Conservation (phyloP, 2,113 vertebrate species). For the Dermatemys mawii region DNA sequence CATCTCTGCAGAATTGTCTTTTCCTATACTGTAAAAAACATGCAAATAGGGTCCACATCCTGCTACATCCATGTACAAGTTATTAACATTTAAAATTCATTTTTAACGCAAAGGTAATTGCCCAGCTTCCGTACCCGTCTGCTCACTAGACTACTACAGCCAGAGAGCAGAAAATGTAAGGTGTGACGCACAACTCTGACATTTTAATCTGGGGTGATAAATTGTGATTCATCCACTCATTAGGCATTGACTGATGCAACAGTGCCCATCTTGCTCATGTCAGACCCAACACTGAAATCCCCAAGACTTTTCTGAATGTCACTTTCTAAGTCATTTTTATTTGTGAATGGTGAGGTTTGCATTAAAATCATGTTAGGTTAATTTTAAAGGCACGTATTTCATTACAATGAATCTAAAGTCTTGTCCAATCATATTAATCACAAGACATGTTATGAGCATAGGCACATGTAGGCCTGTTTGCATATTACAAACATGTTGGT, state of each 20-base stretch:
- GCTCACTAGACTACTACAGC: not conserved
- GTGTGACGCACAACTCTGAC: not conserved
- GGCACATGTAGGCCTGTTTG: conserved; percentile 8
- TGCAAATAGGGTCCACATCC: not conserved
- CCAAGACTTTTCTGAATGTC: not conserved
- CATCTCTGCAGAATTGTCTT: not conserved
- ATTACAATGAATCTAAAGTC: not conserved
- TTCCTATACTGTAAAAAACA: not conserved
- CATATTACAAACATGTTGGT: conserved; percentile 1
- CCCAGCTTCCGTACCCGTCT: not conserved
- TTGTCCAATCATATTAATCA: not conserved
- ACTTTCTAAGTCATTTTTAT: not conserved
- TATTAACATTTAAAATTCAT: not conserved
- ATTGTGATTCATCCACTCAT: not conserved
- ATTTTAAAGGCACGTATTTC: not conserved
- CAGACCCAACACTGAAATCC: not conserved
- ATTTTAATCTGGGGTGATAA: not conserved
- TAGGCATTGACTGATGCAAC: not conserved
- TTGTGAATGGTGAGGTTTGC: rapidly evolving
- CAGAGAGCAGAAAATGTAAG: not conserved
- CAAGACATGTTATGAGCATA: not conserved
- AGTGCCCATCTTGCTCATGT: not conserved
- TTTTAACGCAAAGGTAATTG: not conserved
- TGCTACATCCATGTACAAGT: not conserved
- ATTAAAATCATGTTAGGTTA: not conserved